Conservation (phyloP, 1,140 invertebrate genomes). For the Zophobas morio region DNA sequence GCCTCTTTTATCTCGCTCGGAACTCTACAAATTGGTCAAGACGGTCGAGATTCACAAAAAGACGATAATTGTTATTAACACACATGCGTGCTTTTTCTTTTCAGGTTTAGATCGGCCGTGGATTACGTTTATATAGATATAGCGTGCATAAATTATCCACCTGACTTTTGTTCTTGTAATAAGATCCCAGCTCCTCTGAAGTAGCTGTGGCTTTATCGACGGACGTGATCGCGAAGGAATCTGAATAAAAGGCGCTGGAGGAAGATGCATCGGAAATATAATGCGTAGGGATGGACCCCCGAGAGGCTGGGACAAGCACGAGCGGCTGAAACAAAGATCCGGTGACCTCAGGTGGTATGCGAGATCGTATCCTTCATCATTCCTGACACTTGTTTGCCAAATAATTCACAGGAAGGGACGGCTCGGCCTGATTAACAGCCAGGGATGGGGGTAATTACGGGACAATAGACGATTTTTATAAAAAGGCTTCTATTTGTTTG, state of each 20-base stretch:
- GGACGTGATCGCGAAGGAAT: constrained; percentile 25
- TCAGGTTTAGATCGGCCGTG: neutral
- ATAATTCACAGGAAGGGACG: constrained; percentile 42
- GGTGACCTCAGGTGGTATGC: constrained; percentile 50
- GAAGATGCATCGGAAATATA: constrained; percentile 31
- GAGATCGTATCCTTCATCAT: constrained; percentile 54
- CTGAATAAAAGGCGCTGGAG: constrained; percentile 19
- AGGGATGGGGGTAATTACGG: too few species aligned
- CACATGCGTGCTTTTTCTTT: neutral
- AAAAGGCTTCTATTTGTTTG: too few species aligned
- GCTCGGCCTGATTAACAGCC: too few species aligned
- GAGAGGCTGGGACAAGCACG: constrained; percentile 49
- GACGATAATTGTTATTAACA: too few species aligned
- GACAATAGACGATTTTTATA: too few species aligned
- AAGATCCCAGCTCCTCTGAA: constrained; percentile 2
- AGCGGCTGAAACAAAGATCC: constrained; percentile 52
- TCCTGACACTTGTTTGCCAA: constrained; percentile 48
- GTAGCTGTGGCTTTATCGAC: constrained; percentile 22
- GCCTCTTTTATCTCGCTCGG: neutral
- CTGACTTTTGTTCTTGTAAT: neutral
- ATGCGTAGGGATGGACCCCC: constrained; percentile 47
- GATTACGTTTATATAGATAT: too few species aligned
- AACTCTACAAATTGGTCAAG: neutral
- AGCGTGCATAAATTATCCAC: too few species aligned
- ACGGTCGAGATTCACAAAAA: too few species aligned